Percentiles rank a stretch among this genome's conserved stretches.
These are phyloP conservation scores for Ptychodera flava DNA, from an alignment of 35 echinoderm and acorn worm genomes.

Conservation along the genomic window DNA sequence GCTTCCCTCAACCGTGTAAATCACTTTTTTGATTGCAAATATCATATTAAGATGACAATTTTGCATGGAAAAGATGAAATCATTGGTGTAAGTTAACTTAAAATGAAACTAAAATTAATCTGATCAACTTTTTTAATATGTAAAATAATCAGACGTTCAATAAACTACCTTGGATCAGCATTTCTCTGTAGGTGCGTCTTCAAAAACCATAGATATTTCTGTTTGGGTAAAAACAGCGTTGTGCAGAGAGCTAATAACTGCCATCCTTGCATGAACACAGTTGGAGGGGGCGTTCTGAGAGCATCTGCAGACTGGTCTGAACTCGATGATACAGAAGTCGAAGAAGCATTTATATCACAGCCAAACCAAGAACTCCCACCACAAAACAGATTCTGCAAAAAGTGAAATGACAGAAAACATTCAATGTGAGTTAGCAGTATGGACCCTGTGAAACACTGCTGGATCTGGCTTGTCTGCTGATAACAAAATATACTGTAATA, in stretches of 20 bases:
- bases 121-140: too few relatives aligned
- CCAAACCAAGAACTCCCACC: constrained; percentile 45
- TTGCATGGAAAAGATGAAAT: too few relatives aligned
- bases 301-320: constrained; percentile 38
- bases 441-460: neutral
- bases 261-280: constrained; percentile 65
- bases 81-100: too few relatives aligned
- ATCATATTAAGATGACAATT: too few relatives aligned
- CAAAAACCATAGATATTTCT: constrained; percentile 82
- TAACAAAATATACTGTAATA: neutral
- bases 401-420: neutral
- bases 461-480: neutral
- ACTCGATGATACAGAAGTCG: constrained; percentile 28
- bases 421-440: neutral
- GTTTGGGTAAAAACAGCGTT: constrained; percentile 71
- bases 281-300: constrained; percentile 38
- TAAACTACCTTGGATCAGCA: constrained; percentile 61
- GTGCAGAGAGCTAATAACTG: constrained; percentile 71
- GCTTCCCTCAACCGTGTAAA: too few relatives aligned
- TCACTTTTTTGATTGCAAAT: too few relatives aligned
- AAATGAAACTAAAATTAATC: too few relatives aligned
- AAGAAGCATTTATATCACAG: constrained; percentile 18
- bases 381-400: constrained; percentile 36
- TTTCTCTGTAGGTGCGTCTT: constrained; percentile 71
- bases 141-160: too few relatives aligned